A percentile compares a stretch with the other conserved stretches of the same genome.
These are phyloP conservation scores for Tachyglossus aculeatus DNA, from an alignment of 2,797 vertebrate species.

Conservation along the genomic window DNA sequence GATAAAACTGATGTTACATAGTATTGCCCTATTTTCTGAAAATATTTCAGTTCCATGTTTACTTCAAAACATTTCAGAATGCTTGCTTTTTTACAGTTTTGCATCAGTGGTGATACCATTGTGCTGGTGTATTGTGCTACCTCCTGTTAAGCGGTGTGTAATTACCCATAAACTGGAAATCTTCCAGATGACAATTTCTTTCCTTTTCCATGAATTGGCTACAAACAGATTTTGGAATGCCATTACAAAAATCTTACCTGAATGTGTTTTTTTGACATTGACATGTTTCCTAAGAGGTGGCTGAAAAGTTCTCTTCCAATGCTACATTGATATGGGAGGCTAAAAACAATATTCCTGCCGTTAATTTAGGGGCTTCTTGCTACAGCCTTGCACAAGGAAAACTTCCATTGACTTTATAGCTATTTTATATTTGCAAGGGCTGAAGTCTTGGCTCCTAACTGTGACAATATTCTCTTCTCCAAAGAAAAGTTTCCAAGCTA, in stretches of 20 bases:
- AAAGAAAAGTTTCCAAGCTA: not conserved
- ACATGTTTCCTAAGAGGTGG: not conserved
- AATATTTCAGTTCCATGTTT: not conserved
- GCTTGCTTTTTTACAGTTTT: constrained; percentile 11
- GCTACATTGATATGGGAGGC: not conserved
- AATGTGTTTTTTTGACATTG: not conserved
- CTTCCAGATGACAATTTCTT: not conserved
- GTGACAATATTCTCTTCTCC: constrained; percentile 2
- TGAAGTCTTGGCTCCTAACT: not conserved
- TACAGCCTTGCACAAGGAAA: not conserved
- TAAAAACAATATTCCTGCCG: not conserved
- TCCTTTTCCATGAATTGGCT: not conserved
- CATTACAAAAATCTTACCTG: not conserved
- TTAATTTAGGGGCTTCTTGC: not conserved
- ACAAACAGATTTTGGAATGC: not conserved
- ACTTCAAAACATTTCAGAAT: constrained; percentile 11
- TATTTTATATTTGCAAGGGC: not conserved
- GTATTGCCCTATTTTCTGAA: constrained; percentile 1
- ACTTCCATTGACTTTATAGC: not conserved
- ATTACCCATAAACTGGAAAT: not conserved
- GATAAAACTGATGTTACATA: not conserved
- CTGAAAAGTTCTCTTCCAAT: not conserved
- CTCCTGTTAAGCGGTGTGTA: not conserved
- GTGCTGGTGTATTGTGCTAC: constrained; percentile 53
- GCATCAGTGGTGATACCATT: not conserved